Conservation (phyloP, 2,113 vertebrate genomes). For the Gadus chalcogrammus region DNA sequence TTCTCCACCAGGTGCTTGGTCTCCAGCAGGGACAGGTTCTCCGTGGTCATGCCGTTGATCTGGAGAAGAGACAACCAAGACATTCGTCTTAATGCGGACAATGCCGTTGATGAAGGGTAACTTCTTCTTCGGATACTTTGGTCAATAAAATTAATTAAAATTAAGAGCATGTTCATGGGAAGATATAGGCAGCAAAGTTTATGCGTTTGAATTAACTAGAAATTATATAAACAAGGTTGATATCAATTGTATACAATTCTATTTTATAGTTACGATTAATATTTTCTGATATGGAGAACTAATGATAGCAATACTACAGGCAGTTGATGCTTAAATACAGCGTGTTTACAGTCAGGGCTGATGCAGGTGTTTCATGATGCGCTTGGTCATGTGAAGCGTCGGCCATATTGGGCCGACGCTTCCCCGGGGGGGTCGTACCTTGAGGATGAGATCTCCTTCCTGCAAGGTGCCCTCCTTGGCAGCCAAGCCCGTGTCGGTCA, state of each 20-base stretch:
- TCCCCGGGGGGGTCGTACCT: conserved; percentile 74
- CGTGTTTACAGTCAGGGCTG: background rate
- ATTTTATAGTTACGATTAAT: no score
- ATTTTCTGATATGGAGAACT: background rate
- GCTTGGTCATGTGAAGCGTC: no score
- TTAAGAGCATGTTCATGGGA: no score
- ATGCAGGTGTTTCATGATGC: no score
- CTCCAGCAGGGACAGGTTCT: conserved; percentile 90
- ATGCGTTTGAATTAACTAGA: background rate
- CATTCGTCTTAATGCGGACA: no score
- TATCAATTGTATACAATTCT: background rate
- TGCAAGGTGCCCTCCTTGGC: conserved; percentile 79
- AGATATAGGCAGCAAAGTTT: no score
- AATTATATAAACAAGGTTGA: background rate
- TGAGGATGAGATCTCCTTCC: conserved; percentile 94
- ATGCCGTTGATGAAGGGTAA: no score
- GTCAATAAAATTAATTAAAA: no score
- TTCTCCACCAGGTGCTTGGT: conserved; percentile 88
- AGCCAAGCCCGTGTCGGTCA: conserved; percentile 85
- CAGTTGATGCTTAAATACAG: background rate
- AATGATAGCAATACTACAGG: background rate
- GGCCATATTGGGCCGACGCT: no score
- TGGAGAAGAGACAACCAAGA: conserved; percentile 42
- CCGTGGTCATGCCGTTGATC: conserved; percentile 91
- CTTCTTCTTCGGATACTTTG: no score